phyloP scores from a whole-genome alignment of 1,140 invertebrate genomes.

The Drosophila repleta region DNA sequence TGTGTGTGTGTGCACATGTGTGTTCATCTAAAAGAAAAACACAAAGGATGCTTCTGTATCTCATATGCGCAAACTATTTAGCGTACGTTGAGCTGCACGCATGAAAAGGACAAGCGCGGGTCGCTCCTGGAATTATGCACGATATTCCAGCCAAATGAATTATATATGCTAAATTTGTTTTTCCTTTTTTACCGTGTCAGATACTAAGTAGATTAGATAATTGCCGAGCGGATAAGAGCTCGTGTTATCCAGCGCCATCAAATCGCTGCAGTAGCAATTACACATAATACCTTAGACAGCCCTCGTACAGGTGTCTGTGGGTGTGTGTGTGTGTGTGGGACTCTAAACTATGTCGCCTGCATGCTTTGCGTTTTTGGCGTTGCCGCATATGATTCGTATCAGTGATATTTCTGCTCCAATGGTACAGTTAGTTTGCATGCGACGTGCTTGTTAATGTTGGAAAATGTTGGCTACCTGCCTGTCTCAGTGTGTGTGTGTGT shows the following conservation, averaged over 20 bases:
- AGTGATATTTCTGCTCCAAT: conserved; percentile 75
- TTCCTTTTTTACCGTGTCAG: not conserved
- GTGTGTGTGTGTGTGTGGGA: conserved; percentile 4
- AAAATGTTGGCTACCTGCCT: conserved; percentile 46
- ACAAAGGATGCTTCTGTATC: conserved; percentile 50
- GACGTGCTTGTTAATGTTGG: conserved; percentile 74
- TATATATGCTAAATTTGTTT: not conserved
- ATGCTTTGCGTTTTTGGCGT: conserved; percentile 54
- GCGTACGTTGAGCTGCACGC: conserved; percentile 53
- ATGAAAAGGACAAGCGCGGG: conserved; percentile 38
- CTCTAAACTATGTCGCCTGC: conserved; percentile 16
- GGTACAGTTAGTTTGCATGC: conserved; percentile 75
- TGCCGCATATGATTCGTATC: conserved; percentile 80
- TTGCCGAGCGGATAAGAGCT: not conserved
- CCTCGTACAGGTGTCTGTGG: conserved; percentile 23
- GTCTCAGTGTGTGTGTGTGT: too few species aligned
- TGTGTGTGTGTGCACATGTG: not conserved
- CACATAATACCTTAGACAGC: conserved; percentile 1
- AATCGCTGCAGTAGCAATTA: not conserved
- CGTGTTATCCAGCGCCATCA: not conserved
- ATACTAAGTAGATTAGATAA: conserved; percentile 1
- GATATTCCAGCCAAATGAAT: not conserved
- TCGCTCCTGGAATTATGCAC: conserved; percentile 15
- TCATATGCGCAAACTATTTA: conserved; percentile 76
- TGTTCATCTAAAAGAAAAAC: conserved; percentile 21